Evolutionary conservation across 2,113 vertebrate species (phyloP), one percentile per base, ranked within the genome.

Genomic region (Elachura formosa): DNA sequence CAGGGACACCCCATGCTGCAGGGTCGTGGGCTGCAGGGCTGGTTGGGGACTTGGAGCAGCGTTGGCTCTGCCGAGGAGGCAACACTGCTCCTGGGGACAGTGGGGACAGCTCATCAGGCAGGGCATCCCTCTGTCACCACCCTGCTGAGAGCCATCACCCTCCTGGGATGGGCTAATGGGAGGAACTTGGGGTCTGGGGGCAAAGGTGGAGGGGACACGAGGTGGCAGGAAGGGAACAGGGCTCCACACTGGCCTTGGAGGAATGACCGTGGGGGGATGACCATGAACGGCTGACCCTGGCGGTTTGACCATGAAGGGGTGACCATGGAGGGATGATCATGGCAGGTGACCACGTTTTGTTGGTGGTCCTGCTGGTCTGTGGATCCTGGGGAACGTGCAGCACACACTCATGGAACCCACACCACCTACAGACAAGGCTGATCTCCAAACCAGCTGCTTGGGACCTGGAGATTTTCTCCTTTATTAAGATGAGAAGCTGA

Each of bases 311-410:
- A 2, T 36, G 20, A 34, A 3, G 5, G 6, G 25, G 14, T 77
- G 59, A n/a, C 4, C 11, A 5, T 17, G 23, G 8, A 0, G 5
- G 6, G 29, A 4, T 52, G 46, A 28, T 5, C 24, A 6, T 4
- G 21, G 18, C 4, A 8, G 12, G 2, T 61, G 36, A 23, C 40
- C 78, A 41, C 3, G 0, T 20, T 33, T 45, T 0, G 1, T 3
- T 76, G 63, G 25, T 0, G 0, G 25, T 55, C 25, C 58, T 80
- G 28, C 21, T 0, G 0, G 40, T 55, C 77, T 68, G 1, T 14
- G 49, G 25, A 9, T 49, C 10, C 40, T 0, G 0, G 31, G 34
- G 77, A 73, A 80, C 9, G 4, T 29, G 22, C 41, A 78, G 61
- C 22, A 87, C n/a, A 5, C 1, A 6, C 31, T 87, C 49, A 20